phyloP scores from a whole-genome alignment of 2,113 vertebrate species.

The Python bivittatus region DNA sequence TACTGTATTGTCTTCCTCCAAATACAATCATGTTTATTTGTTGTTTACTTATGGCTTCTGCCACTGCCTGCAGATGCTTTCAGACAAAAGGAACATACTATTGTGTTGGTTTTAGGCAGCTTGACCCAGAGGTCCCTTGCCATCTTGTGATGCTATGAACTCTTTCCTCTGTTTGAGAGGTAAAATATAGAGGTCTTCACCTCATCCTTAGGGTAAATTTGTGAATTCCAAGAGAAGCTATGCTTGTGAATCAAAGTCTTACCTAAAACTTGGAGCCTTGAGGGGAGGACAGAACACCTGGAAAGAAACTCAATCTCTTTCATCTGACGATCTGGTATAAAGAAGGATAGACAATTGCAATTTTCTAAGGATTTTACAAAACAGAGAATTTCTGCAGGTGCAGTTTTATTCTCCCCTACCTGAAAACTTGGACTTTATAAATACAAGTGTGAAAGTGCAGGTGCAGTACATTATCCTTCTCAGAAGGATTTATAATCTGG shows the following conservation, averaged over 20 bases:
- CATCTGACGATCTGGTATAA: neutral
- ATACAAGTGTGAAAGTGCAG: neutral
- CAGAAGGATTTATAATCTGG: neutral
- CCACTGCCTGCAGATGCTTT: neutral
- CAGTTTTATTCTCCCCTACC: too few species aligned
- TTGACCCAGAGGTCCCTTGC: neutral
- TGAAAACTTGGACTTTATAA: neutral
- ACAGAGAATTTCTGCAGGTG: neutral
- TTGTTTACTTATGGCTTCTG: neutral
- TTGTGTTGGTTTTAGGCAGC: neutral
- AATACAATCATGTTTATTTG: neutral
- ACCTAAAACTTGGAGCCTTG: neutral
- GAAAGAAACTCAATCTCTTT: neutral
- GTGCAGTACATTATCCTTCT: neutral
- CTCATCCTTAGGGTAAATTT: slow-evolving; percentile 5
- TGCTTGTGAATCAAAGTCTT: neutral
- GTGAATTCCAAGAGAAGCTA: neutral
- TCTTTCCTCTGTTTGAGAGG: neutral
- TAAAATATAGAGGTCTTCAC: slow-evolving; percentile 20
- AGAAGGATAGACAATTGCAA: neutral
- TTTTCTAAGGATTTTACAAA: neutral
- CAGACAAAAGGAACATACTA: neutral
- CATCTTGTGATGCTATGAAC: neutral
- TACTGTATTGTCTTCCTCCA: neutral
- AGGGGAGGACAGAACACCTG: neutral